These are phyloP conservation scores for Globicephala melas DNA, from an alignment of 2,113 vertebrate species.

Conservation along the genomic window DNA sequence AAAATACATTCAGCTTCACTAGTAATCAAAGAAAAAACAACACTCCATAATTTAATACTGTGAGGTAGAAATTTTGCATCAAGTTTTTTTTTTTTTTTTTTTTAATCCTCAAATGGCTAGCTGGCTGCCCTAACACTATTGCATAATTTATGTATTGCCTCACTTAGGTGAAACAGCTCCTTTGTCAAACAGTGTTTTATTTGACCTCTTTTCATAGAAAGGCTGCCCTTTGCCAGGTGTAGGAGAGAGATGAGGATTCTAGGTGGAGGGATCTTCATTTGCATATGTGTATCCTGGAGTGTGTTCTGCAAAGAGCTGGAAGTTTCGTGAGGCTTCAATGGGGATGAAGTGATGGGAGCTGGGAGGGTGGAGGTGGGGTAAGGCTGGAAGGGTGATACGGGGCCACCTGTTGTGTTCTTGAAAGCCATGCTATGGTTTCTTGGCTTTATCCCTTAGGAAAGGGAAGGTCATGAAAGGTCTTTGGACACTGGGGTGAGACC, in stretches of 20 bases:
- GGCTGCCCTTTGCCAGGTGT: neutral
- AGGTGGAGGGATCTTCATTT: neutral
- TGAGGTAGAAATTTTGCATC: neutral
- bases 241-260: neutral
- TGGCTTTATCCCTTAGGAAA: neutral
- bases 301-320: neutral
- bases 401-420: neutral
- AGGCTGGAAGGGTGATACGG: neutral
- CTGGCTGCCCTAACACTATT: neutral
- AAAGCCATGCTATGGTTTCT: neutral
- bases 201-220: neutral
- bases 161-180: too few species aligned
- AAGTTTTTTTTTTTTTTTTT: too few species aligned
- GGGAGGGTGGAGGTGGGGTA: too few species aligned
- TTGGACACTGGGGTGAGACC: neutral
- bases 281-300: neutral
- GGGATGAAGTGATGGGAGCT: neutral
- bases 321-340: fast-evolving
- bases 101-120: neutral
- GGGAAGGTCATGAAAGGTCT: neutral
- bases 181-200: fast-evolving
- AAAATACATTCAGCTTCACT: neutral
- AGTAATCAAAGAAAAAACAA: neutral
- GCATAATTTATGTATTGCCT: neutral
- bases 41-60: neutral